Evolutionary conservation across 2,797 vertebrate genomes (phyloP), one percentile per base, ranked within the genome.

Genomic region (Heliangelus exortis): DNA sequence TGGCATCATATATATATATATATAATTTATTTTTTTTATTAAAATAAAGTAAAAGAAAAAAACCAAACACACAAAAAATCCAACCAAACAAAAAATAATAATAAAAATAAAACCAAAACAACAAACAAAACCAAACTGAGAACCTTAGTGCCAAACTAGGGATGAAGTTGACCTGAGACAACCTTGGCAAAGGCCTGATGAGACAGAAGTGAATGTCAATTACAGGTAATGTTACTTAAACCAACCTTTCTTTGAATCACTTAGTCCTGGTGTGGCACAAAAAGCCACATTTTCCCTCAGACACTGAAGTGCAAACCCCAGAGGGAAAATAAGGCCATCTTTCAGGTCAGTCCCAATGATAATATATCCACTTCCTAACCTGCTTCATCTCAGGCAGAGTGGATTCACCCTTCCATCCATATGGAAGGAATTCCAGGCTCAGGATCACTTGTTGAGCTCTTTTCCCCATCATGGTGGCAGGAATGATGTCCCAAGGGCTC

Each of bases 251-350:
- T 72, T 68, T 83, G 3, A n/a, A 57, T 22, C 12, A 14, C 29
- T 87, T 75, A 23, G 48, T 5, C 7, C 10, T 63, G 9, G 9
- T 21, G n/a, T 55, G 54, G 21, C 53, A 51, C 48, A 78, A 71
- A 71, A 85, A 55, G 29, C 22, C 26, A 28, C 15, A 10, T 10
- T 87, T 36, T 55, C 72, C 14, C 41, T 83, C 25, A 14, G n/a
- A 28, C 48, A 33, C 36, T 28, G 50, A 53, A 85, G 31, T 61
- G 47, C 41, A 72, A 91, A 78, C 21, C 33, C 22, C 31, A 28
- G 57, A 39, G 2, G 25, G 21, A 45, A 76, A 41, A 54, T 9
- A 54, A 0, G 1, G 84, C 45, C 21, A 65, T 0, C 0, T 43
- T 83, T 61, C 28, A 43, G 4, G 51, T 69, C 33, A 51, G 41